A percentile compares a stretch with the other conserved stretches of the same genome.
phyloP scores from a whole-genome alignment of 1,140 invertebrate genomes.

The Dendrolimus punctatus region DNA sequence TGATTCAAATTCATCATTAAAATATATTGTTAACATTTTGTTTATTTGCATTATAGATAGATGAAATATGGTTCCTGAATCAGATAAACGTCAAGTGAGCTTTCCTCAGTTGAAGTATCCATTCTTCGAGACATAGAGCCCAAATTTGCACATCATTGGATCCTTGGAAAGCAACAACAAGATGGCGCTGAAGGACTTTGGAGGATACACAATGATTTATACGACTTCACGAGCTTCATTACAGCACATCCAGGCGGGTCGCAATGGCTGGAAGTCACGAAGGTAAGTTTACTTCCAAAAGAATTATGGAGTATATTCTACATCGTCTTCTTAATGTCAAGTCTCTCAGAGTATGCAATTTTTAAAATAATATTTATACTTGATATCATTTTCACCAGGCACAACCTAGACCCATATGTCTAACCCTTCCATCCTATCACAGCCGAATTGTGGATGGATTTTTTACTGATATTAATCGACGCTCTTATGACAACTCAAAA shows the following conservation, averaged over 20 bases:
- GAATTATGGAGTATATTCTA: neutral
- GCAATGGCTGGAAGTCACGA: constrained; percentile 81
- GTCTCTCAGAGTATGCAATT: too few relatives aligned
- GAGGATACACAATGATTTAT: constrained; percentile 83
- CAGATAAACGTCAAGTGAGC: constrained; percentile 35
- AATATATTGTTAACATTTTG: neutral
- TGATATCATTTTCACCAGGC: too few relatives aligned
- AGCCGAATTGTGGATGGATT: too few relatives aligned
- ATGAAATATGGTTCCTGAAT: constrained; percentile 36
- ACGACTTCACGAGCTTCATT: constrained; percentile 81
- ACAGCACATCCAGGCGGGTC: constrained; percentile 82
- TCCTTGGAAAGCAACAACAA: constrained; percentile 76
- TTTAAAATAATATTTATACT: too few relatives aligned
- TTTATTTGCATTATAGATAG: neutral
- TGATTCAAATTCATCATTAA: too few relatives aligned
- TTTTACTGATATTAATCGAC: too few relatives aligned
- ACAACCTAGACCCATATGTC: too few relatives aligned
- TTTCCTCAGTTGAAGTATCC: constrained; percentile 56
- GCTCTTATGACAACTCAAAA: too few relatives aligned
- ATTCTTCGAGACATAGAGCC: constrained; percentile 42
- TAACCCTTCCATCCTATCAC: too few relatives aligned
- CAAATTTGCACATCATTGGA: constrained; percentile 67
- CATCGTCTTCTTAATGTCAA: too few relatives aligned
- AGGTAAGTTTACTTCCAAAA: constrained; percentile 48
- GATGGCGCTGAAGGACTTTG: constrained; percentile 85